phyloP scores from a whole-genome alignment of 2,888 invertebrate species.

The Erebia aethiops region DNA sequence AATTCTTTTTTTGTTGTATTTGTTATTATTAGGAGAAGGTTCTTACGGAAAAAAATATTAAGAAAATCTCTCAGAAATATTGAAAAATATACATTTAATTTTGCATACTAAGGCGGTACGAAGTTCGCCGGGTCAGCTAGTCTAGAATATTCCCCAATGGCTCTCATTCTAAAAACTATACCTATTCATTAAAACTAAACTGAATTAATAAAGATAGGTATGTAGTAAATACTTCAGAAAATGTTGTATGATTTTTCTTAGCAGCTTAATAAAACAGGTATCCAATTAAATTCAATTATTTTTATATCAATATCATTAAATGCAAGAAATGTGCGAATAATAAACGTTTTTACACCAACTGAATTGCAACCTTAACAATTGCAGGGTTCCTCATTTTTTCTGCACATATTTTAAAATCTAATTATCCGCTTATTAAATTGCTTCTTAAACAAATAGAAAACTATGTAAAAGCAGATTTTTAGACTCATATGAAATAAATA shows the following conservation, averaged over 20 bases:
- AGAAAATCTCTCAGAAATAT: no score
- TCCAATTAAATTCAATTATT: constrained; percentile 28
- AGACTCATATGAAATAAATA: not conserved
- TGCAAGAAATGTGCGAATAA: constrained; percentile 23
- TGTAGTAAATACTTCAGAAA: constrained; percentile 25
- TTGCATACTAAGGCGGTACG: no score
- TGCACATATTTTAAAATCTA: constrained; percentile 4
- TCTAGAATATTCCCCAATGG: not conserved
- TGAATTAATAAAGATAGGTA: not conserved
- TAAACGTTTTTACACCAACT: constrained; percentile 31
- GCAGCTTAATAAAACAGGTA: constrained; percentile 16
- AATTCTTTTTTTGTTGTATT: no score
- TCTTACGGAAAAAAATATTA: no score
- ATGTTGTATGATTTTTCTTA: constrained; percentile 17
- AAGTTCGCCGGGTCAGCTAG: no score
- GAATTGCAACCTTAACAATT: constrained; percentile 6
- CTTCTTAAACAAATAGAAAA: not conserved
- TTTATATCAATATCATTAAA: constrained; percentile 27
- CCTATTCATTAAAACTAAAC: not conserved
- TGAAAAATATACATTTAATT: no score
- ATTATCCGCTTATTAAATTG: constrained; percentile 1
- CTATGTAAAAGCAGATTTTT: not conserved
- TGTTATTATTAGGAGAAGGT: no score
- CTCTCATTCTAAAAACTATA: not conserved
- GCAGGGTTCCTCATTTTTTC: constrained; percentile 12